phyloP scores from a whole-genome alignment of 37 sponge, comb jelly and placozoan genomes.

The Corticium candelabrum region DNA sequence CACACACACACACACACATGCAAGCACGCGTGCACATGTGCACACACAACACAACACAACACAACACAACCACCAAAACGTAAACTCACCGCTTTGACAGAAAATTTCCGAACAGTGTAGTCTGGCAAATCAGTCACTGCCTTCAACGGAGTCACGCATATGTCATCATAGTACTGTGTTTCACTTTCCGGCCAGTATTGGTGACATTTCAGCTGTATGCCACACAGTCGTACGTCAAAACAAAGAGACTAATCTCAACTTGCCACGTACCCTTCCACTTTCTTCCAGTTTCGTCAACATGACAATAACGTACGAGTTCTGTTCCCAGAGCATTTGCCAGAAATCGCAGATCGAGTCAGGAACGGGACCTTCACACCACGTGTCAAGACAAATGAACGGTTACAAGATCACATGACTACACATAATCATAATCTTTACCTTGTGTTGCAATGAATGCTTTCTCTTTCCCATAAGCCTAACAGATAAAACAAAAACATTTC shows the following conservation, averaged over 20 bases:
- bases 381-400: no score
- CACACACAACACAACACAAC: neutral
- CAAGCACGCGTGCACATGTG: neutral
- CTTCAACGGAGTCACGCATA: neutral
- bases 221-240: neutral
- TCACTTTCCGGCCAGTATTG: constrained; percentile 11
- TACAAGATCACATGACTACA: no score
- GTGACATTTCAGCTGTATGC: neutral
- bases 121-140: neutral
- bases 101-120: neutral
- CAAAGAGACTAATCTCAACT: no score
- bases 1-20: constrained; percentile 21
- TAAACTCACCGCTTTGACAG: constrained; percentile 11
- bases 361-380: no score
- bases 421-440: no score
- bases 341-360: neutral
- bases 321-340: neutral
- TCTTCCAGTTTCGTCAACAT: neutral
- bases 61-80: neutral
- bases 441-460: neutral
- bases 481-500: neutral
- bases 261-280: neutral
- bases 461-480: neutral
- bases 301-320: neutral
- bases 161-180: neutral